Conservation (phyloP, 2,113 vertebrate genomes). For the Indri indri region DNA sequence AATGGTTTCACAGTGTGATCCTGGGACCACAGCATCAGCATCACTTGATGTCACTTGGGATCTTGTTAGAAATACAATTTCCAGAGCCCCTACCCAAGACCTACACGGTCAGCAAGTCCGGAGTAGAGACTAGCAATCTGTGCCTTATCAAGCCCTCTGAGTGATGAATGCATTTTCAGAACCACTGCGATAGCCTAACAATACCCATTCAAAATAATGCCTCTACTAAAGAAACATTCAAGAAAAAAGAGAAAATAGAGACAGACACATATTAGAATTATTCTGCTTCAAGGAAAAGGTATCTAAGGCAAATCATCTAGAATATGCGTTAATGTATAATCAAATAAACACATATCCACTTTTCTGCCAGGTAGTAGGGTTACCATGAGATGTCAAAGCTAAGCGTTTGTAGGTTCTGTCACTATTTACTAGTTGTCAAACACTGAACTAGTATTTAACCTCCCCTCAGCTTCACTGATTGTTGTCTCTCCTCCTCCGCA, state of each 20-base stretch:
- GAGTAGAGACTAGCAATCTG: rapidly evolving
- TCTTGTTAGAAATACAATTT: neutral
- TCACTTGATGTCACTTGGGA: too few species aligned
- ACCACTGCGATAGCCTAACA: neutral
- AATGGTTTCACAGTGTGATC: neutral
- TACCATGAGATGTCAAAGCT: neutral
- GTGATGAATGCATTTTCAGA: neutral
- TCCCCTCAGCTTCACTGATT: neutral
- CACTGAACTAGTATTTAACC: too few species aligned
- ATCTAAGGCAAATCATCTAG: neutral
- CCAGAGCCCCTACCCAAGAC: rapidly evolving
- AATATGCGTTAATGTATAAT: neutral
- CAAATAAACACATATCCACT: rapidly evolving
- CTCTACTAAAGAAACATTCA: neutral
- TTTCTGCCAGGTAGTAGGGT: neutral
- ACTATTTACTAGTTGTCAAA: neutral
- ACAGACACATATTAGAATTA: neutral
- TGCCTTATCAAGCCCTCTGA: rapidly evolving
- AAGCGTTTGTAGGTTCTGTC: neutral
- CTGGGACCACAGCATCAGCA: neutral
- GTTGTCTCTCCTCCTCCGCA: too few species aligned
- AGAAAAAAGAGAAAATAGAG: neutral
- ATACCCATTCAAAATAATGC: neutral
- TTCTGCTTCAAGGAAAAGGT: neutral
- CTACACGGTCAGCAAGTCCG: neutral